phyloP scores from a whole-genome alignment of 2,113 vertebrate species.

The Heterocephalus glaber region DNA sequence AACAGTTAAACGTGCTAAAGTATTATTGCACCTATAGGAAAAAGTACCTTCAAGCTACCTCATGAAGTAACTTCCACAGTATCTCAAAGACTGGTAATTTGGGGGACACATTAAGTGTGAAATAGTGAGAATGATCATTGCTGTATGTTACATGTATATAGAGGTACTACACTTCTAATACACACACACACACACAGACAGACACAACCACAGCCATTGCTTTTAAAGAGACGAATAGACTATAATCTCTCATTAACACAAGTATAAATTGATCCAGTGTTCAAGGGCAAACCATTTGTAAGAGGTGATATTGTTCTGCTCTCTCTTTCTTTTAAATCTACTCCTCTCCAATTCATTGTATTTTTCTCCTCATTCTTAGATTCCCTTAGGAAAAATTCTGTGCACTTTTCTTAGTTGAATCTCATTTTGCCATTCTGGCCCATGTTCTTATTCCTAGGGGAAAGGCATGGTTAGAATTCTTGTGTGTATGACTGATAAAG shows the following conservation, averaged over 20 bases:
- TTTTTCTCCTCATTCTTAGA: neutral
- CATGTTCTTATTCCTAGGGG: conserved; percentile 64
- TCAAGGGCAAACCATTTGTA: conserved; percentile 53
- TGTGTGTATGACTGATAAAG: conserved; percentile 70
- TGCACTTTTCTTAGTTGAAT: conserved; percentile 63
- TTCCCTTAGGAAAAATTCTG: conserved; percentile 61
- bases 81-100: neutral
- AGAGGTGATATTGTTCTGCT: conserved; percentile 29
- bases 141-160: neutral
- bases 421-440: conserved; percentile 67
- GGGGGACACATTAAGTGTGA: neutral
- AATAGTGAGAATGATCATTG: neutral
- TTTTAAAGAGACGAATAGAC: neutral
- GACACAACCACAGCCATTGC: neutral
- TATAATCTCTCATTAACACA: conserved; percentile 48
- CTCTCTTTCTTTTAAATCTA: conserved; percentile 47
- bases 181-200: too few species aligned
- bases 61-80: neutral
- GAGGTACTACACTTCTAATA: neutral
- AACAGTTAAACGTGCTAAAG: neutral
- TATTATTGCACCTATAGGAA: neutral
- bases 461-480: conserved; percentile 68
- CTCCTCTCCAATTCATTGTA: conserved; percentile 42
- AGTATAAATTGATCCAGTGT: conserved; percentile 46
- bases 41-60: neutral